phyloP scores from a whole-genome alignment of 30 jellyfish, hydroid and myxozoan species.

The Aurelia sp. region DNA sequence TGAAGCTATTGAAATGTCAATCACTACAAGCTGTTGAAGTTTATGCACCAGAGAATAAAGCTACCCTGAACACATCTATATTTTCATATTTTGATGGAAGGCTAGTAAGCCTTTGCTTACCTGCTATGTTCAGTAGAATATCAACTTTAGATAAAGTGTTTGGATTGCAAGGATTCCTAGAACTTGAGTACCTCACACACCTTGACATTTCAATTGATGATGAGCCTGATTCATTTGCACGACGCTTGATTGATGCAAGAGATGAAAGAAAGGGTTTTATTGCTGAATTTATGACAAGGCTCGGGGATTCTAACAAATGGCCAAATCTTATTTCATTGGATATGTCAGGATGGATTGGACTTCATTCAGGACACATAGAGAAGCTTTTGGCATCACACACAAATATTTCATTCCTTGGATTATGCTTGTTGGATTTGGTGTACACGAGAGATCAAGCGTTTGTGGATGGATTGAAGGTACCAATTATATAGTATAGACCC shows the following conservation, averaged over 20 bases:
- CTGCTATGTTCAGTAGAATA: conserved; percentile 51
- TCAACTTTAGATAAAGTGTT: background rate
- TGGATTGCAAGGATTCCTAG: conserved; percentile 50
- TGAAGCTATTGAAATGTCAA: conserved; percentile 30
- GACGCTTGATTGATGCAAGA: background rate
- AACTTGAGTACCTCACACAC: conserved; percentile 49
- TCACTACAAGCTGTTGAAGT: conserved; percentile 23
- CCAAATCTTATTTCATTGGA: conserved; percentile 74
- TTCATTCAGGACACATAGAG: conserved; percentile 49
- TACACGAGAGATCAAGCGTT: conserved; percentile 51
- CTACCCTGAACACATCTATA: conserved; percentile 13
- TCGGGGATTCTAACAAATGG: conserved; percentile 19
- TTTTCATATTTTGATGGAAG: conserved; percentile 20
- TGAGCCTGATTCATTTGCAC: conserved; percentile 61
- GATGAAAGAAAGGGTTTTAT: conserved; percentile 18
- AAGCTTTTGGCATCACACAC: conserved; percentile 64
- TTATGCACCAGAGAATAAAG: conserved; percentile 31
- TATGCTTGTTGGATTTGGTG: conserved; percentile 71
- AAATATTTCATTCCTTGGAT: conserved; percentile 70
- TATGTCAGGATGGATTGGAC: conserved; percentile 74
- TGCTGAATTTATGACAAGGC: conserved; percentile 22
- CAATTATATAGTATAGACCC: background rate
- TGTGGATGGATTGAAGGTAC: conserved; percentile 38
- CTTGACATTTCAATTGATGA: conserved; percentile 86
- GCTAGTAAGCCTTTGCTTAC: conserved; percentile 59